Evolutionary conservation across 2,888 invertebrate genomes (phyloP), one percentile per base, ranked within the genome.

Genomic region (Pandemis heparana): DNA sequence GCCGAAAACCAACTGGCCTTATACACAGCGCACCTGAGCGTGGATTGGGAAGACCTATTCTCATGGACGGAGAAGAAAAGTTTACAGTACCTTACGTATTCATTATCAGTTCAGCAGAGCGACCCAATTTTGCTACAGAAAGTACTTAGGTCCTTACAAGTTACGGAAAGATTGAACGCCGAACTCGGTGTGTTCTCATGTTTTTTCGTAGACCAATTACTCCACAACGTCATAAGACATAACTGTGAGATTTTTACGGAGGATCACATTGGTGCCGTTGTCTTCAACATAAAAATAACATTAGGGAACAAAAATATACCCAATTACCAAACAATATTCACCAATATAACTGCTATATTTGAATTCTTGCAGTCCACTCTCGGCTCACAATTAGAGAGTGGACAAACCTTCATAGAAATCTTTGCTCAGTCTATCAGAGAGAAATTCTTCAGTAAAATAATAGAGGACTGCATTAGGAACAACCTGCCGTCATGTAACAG

Each of bases 41-140:
- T 87, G 38, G 93, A 94, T 81, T 94, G 93, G 94, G 92, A 94
- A 71, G 90, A 91, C 46, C 87, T 94, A 18, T 94, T 94, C 71
- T 85, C 85, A 46, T 94, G 94, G 94, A 85, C 88, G 0, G 90
- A 92, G 76, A 87, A 86, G 70, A 89, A 85, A 79, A 87, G 91
- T n/a, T 79, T 91, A 0, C 82, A 86, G 75, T 87, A 82, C 70
- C 81, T 91, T 1, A 89, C 88, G 0, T 94, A 91, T 74, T 91
- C 92, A 0, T 73, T 94, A 48, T 89, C 91, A 1, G 88, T 94
- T 0, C 90, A 92, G 75, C 93, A 93, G 77, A 91, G 89, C 80
- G 94, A 95, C 76, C 88, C 89, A 0, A 75, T 83, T 41, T 79
- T 92, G 0, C 82, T 93, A 56, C 86, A 94, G 74, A 92, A 89